Conservation (phyloP, 2,113 vertebrate genomes). For the Syngnathus typhle region DNA sequence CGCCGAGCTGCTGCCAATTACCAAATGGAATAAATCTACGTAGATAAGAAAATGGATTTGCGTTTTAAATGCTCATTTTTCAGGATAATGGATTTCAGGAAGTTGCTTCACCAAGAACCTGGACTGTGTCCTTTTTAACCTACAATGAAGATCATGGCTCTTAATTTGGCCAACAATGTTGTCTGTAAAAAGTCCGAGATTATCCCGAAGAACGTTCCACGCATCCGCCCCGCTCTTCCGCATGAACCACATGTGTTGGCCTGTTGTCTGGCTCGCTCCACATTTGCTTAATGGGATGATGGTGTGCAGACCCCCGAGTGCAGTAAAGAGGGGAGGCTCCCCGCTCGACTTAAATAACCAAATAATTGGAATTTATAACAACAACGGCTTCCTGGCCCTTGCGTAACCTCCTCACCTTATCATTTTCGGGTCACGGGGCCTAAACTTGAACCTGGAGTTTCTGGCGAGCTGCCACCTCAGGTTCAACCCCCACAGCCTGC, state of each 20-base stretch:
- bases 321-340: constrained; percentile 15
- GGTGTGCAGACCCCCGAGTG: constrained; percentile 51
- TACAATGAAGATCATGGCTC: background rate
- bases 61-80: constrained; percentile 37
- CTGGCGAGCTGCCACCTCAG: constrained; percentile 59
- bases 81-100: constrained; percentile 38
- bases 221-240: constrained; percentile 18
- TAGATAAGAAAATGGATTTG: constrained; percentile 15
- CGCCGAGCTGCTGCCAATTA: constrained; percentile 8
- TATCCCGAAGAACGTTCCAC: background rate
- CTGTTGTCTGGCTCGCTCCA: constrained; percentile 34
- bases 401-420: constrained; percentile 67
- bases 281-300: constrained; percentile 66
- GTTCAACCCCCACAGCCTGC: constrained; percentile 57
- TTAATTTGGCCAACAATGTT: background rate
- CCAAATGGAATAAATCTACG: constrained; percentile 2
- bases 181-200: no score
- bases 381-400: constrained; percentile 74
- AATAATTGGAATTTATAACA: constrained; percentile 75
- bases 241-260: constrained; percentile 2
- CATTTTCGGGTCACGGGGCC: constrained; percentile 54
- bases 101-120: constrained; percentile 12
- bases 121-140: background rate
- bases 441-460: constrained; percentile 67
- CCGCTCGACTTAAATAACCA: constrained; percentile 67